These are phyloP conservation scores for Antidorcas marsupialis DNA, from an alignment of 2,113 vertebrate genomes.

Conservation along the genomic window DNA sequence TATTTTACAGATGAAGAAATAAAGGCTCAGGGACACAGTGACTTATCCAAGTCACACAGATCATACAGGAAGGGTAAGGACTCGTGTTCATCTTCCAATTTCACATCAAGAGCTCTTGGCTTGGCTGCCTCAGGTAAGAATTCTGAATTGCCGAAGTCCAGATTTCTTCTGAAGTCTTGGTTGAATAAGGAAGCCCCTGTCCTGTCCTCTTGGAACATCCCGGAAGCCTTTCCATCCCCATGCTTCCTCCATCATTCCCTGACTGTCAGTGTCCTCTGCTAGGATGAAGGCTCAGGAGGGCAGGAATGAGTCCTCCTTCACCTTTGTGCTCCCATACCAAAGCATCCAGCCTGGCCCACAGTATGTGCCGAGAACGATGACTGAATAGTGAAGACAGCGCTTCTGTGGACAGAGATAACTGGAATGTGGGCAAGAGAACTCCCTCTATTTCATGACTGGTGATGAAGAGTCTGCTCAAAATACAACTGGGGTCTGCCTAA, in stretches of 20 bases:
- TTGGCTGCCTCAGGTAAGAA: not conserved
- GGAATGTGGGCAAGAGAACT: not conserved
- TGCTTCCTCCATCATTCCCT: not conserved
- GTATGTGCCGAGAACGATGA: rapidly evolving
- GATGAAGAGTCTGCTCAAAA: not conserved
- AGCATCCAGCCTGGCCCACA: not conserved
- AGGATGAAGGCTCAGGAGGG: not conserved
- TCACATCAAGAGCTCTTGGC: not conserved
- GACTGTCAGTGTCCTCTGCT: not conserved
- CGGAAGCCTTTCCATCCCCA: rapidly evolving
- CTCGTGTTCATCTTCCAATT: not conserved
- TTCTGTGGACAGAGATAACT: not conserved
- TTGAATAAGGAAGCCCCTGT: not conserved
- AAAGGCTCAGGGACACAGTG: not conserved
- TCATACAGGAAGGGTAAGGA: not conserved
- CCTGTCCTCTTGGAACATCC: not conserved
- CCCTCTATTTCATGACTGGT: not conserved
- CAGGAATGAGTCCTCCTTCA: not conserved
- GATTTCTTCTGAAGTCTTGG: not conserved
- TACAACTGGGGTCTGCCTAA: not conserved
- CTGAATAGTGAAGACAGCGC: not conserved
- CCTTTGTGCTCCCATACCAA: not conserved
- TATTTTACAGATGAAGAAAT: not conserved
- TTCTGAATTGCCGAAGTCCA: not conserved
- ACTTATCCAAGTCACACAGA: not conserved